Conservation (phyloP, 1,140 invertebrate species). For the Agrypnia vestita region DNA sequence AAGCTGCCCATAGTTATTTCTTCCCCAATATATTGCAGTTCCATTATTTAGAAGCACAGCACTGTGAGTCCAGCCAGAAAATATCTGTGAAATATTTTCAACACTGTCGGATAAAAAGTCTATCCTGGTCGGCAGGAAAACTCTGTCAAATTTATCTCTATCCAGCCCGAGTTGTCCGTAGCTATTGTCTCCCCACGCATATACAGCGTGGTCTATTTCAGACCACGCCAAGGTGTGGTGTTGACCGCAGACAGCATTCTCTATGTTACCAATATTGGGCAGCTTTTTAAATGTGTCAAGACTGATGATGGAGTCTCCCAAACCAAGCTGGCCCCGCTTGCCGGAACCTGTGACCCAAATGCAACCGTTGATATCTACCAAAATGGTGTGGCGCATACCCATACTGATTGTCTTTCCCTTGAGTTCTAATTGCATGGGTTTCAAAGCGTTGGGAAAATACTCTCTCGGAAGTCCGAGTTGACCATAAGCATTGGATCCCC, state of each 20-base stretch:
- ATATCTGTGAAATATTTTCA: slow-evolving; percentile 71
- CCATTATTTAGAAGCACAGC: slow-evolving; percentile 76
- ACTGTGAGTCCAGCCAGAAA: slow-evolving; percentile 85
- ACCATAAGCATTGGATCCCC: slow-evolving; percentile 84
- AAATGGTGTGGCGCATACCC: slow-evolving; percentile 80
- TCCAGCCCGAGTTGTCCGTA: slow-evolving; percentile 79
- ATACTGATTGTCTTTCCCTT: slow-evolving; percentile 69
- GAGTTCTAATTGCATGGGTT: slow-evolving; percentile 64
- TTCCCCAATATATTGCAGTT: slow-evolving; percentile 81
- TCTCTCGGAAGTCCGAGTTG: slow-evolving; percentile 79
- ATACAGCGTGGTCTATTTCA: slow-evolving; percentile 73
- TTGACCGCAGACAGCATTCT: slow-evolving; percentile 80
- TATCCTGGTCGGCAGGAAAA: slow-evolving; percentile 70
- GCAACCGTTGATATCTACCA: slow-evolving; percentile 77
- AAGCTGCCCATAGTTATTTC: slow-evolving; percentile 87
- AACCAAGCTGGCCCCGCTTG: slow-evolving; percentile 78
- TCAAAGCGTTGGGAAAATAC: slow-evolving; percentile 66
- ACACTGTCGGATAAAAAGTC: slow-evolving; percentile 70
- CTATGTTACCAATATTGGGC: slow-evolving; percentile 72
- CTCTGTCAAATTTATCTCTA: slow-evolving; percentile 66
- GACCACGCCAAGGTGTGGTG: slow-evolving; percentile 80
- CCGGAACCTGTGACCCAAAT: slow-evolving; percentile 78
- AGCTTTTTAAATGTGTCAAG: slow-evolving; percentile 75
- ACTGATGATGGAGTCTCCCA: slow-evolving; percentile 68
- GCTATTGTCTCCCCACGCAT: slow-evolving; percentile 84